Evolutionary conservation across 1,140 invertebrate genomes (phyloP).

Genomic region (Heliconius nattereri): DNA sequence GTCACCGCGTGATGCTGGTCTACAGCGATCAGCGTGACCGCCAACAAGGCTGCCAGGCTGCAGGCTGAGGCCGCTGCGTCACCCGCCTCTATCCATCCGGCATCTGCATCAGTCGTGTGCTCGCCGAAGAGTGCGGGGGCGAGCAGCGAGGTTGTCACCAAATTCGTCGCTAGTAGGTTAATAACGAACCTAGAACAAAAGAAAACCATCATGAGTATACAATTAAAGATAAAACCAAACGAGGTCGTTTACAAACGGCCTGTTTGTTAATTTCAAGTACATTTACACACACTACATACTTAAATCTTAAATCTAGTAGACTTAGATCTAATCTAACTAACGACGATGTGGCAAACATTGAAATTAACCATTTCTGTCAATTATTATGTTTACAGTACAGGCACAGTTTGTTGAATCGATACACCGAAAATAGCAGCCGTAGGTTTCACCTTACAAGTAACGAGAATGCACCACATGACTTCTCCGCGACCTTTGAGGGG

Average conservation of each 20-base stretch:
- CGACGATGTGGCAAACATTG: conserved; percentile 31
- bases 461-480: conserved; percentile 24
- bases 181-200: conserved; percentile 80
- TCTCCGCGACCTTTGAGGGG: conserved; percentile 23
- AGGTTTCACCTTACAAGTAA: conserved; percentile 13
- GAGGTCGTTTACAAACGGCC: conserved; percentile 20
- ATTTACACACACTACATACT: too few species aligned
- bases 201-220: conserved; percentile 41
- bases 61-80: conserved; percentile 69
- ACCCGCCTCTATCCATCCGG: conserved; percentile 64
- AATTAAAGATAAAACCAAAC: conserved; percentile 20
- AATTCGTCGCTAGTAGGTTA: conserved; percentile 77
- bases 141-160: conserved; percentile 74
- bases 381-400: conserved; percentile 37
- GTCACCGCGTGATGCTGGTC: conserved; percentile 94
- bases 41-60: conserved; percentile 79
- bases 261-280: conserved; percentile 30
- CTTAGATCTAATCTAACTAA: conserved; percentile 1
- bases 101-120: conserved; percentile 55
- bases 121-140: conserved; percentile 76
- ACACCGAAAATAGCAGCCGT: conserved; percentile 36
- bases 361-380: conserved; percentile 26
- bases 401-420: conserved; percentile 34
- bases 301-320: too few species aligned
- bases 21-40: conserved; percentile 90